Base-by-base conservation (phyloP, 2,888 invertebrate species). In the Beris morrisii region DNA sequence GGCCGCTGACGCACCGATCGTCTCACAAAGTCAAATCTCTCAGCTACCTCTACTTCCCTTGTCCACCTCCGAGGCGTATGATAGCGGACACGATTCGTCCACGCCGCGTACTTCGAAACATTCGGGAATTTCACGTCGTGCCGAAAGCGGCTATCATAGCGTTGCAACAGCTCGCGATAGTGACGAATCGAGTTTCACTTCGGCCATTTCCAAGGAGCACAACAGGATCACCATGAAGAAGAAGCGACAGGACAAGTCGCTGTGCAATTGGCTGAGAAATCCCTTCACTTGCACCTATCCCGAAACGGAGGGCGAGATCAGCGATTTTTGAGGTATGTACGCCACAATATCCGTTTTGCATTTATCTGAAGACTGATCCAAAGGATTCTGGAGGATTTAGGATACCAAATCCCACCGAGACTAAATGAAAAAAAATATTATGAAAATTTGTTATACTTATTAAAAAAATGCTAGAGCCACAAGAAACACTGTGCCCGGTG, bases 131-230 rank as follows among this genome's bases (percentile, higher is more conserved):
- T 91, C 91, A 0, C 82, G 91, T 71, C 84, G 91, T 59, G 92
- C 93, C 4, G 93, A 94, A 77, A 93, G 92, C 74, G 95, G 95
- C 1, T 95, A 95, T 75, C 95, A 95, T 76, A 94, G 93, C 74
- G 92, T 95, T 71, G 89, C 93, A 9, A 81, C 81, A 0, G 81
- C 78, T 3, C 83, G 94, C 69, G 94, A 94, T 78, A 91, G 91
- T 72, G 94, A 95, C 76, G 93, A 92, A 69, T 93, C 93, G 28
- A 93, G 92, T 67, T 87, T 92, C 72, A 92, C 92, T 71, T 94
- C 94, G 13, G 87, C 78, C 55, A 73, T 79, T 67, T 79, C 79
- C 3, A 80, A 80, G 72, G 76, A 78, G 22, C 78, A 78, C 67
- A 79, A 79, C 73, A 76, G 78, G 43, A 80, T 79, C 43, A 76